phyloP scores from a whole-genome alignment of 1,140 invertebrate species.

The Ridgeia piscesae region DNA sequence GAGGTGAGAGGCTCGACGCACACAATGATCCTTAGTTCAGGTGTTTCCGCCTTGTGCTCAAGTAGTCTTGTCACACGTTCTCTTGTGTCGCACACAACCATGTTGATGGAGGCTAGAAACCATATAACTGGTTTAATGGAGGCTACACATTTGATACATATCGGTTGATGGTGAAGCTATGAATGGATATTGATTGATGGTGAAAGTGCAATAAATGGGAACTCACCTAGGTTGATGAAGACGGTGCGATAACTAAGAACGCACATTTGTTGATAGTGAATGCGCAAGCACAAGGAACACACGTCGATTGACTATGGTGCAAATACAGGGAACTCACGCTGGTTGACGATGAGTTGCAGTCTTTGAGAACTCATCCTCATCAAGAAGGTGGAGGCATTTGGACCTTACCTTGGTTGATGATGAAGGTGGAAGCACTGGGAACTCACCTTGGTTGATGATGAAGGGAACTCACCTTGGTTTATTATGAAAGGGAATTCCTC shows the following conservation, averaged over 20 bases:
- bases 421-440: neutral
- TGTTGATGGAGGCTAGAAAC: neutral
- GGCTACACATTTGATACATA: neutral
- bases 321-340: neutral
- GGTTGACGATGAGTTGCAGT: neutral
- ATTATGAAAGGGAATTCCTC: conserved; percentile 80
- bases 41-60: neutral
- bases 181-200: neutral
- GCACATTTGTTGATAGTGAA: neutral
- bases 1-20: neutral
- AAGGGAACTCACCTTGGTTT: conserved; percentile 74
- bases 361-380: neutral
- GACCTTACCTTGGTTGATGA: neutral
- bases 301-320: neutral
- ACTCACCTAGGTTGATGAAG: neutral
- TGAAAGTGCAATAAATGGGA: neutral
- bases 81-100: neutral
- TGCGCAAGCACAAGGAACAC: neutral
- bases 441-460: neutral
- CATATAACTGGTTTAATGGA: neutral
- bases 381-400: neutral
- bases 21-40: neutral
- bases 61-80: neutral
- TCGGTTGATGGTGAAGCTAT: neutral
- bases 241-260: neutral